A percentile compares a stretch with the other conserved stretches of the same genome.
Evolutionary conservation across 2,888 invertebrate species (phyloP).

Genomic region (Platycheirus albimanus): DNA sequence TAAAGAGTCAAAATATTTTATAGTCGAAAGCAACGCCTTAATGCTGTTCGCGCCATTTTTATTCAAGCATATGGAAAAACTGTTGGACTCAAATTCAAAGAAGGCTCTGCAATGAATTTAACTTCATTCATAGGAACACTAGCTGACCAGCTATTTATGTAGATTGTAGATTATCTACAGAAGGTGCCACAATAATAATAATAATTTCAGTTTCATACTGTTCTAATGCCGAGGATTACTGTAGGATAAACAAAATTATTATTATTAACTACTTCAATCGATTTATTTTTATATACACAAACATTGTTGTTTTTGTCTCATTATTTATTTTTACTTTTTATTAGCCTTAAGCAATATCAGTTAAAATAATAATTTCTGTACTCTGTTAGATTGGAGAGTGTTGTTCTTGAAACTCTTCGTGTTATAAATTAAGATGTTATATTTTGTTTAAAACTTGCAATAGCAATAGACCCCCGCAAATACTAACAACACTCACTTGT

Average conservation of each 20-base stretch:
- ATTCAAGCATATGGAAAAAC: conserved; percentile 80
- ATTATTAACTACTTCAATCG: conserved; percentile 32
- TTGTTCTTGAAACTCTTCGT: conserved; percentile 30
- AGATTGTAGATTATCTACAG: conserved; percentile 31
- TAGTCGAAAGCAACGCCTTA: conserved; percentile 80
- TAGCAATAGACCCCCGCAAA: too few species aligned
- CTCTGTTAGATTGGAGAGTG: conserved; percentile 33
- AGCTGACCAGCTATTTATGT: conserved; percentile 65
- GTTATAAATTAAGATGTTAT: conserved; percentile 17
- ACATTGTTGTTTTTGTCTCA: conserved; percentile 40
- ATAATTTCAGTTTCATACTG: conserved; percentile 56
- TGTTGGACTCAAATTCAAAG: conserved; percentile 81
- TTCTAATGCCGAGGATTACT: conserved; percentile 66
- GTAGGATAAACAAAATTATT: conserved; percentile 45
- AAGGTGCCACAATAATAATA: conserved; percentile 61
- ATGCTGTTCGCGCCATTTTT: conserved; percentile 79
- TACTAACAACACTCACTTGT: not conserved
- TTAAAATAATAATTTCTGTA: conserved; percentile 28
- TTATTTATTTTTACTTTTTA: conserved; percentile 54
- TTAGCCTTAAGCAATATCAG: conserved; percentile 49
- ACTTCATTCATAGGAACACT: conserved; percentile 78
- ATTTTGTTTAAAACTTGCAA: conserved; percentile 22
- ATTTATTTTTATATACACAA: conserved; percentile 45
- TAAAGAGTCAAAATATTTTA: conserved; percentile 14
- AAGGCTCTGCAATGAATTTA: conserved; percentile 80